These are phyloP conservation scores for Dichetophora obliterata DNA, from an alignment of 2,888 invertebrate genomes.

Conservation along the genomic window DNA sequence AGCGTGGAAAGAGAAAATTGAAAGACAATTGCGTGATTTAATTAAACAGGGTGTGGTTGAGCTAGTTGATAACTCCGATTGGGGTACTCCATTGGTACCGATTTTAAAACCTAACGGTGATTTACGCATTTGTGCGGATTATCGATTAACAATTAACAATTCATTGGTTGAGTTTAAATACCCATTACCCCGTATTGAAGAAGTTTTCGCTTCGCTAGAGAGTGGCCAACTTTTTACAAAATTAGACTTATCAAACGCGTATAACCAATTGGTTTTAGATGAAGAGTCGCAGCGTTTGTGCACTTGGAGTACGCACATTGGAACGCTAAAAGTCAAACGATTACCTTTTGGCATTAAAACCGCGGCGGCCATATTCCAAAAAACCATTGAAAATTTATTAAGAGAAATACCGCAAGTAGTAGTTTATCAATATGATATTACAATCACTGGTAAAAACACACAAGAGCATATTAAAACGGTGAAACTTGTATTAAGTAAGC, in stretches of 20 bases:
- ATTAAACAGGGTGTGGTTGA: constrained; percentile 3
- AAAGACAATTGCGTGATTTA: neutral
- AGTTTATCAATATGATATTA: too few species aligned
- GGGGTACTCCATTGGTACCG: constrained; percentile 16
- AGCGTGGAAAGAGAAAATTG: constrained; percentile 12
- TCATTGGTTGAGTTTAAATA: constrained; percentile 20
- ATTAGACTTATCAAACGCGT: constrained; percentile 45
- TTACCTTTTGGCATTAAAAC: too few species aligned
- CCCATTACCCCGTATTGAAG: constrained; percentile 5
- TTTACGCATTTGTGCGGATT: constrained; percentile 22
- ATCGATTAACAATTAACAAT: constrained; percentile 35
- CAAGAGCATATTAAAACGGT: too few species aligned
- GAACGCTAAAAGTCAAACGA: too few species aligned
- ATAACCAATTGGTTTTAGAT: constrained; percentile 52
- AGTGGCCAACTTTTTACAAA: constrained; percentile 10
- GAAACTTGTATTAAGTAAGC: too few species aligned
- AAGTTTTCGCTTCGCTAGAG: constrained; percentile 2
- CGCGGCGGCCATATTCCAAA: too few species aligned
- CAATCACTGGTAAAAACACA: too few species aligned
- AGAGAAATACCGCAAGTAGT: too few species aligned
- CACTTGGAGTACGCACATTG: too few species aligned
- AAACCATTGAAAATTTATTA: too few species aligned
- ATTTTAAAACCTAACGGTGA: neutral
- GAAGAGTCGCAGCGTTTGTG: too few species aligned
- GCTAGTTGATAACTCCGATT: constrained; percentile 24